Evolutionary conservation across 1,140 invertebrate genomes (phyloP).

Genomic region (Agraylea sexmaculata): DNA sequence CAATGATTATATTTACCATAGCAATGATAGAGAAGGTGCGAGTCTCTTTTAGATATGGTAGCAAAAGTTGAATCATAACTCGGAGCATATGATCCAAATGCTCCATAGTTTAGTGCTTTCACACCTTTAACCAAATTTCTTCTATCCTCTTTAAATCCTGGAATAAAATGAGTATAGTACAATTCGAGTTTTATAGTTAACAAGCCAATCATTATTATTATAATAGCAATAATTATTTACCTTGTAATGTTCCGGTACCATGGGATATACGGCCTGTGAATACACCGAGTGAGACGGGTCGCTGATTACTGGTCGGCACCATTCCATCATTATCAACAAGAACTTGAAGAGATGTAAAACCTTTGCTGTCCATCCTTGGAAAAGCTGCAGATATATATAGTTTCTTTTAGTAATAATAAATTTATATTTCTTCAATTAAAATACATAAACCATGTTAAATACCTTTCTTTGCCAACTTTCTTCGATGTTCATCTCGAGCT

Average conservation of each 20-base stretch:
- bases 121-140: conserved; percentile 81
- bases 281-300: conserved; percentile 71
- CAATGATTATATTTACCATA: conserved; percentile 50
- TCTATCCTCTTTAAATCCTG: conserved; percentile 75
- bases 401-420: too few species aligned
- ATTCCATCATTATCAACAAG: conserved; percentile 68
- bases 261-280: conserved; percentile 71
- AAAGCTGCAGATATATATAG: conserved; percentile 27
- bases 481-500: conserved; percentile 32
- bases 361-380: conserved; percentile 37
- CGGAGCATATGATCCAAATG: conserved; percentile 91
- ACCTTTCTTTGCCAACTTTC: conserved; percentile 38
- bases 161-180: neutral
- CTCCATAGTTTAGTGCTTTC: conserved; percentile 85
- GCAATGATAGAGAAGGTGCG: conserved; percentile 80
- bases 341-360: conserved; percentile 71
- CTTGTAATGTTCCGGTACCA: conserved; percentile 55
- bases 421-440: too few species aligned
- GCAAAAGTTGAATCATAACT: conserved; percentile 92
- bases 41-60: conserved; percentile 86
- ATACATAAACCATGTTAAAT: neutral
- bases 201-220: conserved; percentile 1
- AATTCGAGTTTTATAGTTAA: neutral
- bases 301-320: conserved; percentile 55
- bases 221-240: conserved; percentile 23